These are phyloP conservation scores for Patiria miniata DNA, from an alignment of 35 echinoderm and acorn worm genomes.

Conservation along the genomic window DNA sequence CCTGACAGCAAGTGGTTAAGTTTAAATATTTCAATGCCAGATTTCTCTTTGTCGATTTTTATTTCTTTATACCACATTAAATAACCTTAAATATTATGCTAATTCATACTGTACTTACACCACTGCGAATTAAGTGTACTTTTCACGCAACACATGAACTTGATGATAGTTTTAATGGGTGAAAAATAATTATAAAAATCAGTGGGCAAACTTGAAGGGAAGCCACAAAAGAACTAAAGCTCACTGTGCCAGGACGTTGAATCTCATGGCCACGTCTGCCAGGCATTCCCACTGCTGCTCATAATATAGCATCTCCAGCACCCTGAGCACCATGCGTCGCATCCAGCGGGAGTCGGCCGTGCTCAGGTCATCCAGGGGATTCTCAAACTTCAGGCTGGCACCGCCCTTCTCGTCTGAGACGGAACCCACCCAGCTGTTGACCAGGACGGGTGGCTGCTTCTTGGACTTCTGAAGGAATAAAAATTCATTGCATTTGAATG, in stretches of 20 bases:
- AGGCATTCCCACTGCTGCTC: slow-evolving; percentile 96
- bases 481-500: no score
- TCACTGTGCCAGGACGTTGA: slow-evolving; percentile 91
- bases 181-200: not conserved
- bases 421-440: slow-evolving; percentile 76
- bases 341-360: slow-evolving; percentile 86
- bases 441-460: slow-evolving; percentile 32
- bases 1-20: not conserved
- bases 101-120: no score
- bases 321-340: slow-evolving; percentile 78
- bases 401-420: slow-evolving; percentile 84
- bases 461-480: slow-evolving; percentile 3
- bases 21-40: no score
- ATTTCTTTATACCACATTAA: no score
- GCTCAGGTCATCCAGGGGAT: slow-evolving; percentile 74
- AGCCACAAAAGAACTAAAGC: not conserved
- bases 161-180: not conserved
- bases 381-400: slow-evolving; percentile 96
- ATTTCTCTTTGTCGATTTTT: no score
- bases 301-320: slow-evolving; percentile 94
- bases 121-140: no score
- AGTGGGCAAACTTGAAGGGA: not conserved
- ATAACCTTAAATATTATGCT: no score
- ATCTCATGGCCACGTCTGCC: slow-evolving; percentile 98
- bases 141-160: no score